phyloP scores from a whole-genome alignment of 2,888 invertebrate species.

The Lithophane socia region DNA sequence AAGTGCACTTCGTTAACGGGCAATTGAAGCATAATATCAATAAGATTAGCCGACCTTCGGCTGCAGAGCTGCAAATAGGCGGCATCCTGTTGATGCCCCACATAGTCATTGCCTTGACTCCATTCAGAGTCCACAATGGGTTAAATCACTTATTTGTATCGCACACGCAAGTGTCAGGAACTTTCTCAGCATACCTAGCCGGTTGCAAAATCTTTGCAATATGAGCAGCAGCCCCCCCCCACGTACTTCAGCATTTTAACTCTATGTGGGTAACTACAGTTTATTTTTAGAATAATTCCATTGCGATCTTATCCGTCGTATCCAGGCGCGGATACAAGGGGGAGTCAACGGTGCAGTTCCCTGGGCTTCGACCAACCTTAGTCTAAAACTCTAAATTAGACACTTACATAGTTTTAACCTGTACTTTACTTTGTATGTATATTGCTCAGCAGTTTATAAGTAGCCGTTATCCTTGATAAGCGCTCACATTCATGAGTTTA shows the following conservation, averaged over 20 bases:
- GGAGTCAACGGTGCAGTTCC: too few relatives aligned
- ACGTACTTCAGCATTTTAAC: neutral
- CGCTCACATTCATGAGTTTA: too few relatives aligned
- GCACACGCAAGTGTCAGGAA: neutral
- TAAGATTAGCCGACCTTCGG: slow-evolving; percentile 43
- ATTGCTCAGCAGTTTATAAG: too few relatives aligned
- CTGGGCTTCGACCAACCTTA: too few relatives aligned
- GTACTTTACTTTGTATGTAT: too few relatives aligned
- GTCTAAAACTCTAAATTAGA: too few relatives aligned
- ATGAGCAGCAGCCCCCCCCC: neutral
- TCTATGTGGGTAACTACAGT: neutral
- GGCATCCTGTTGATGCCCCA: slow-evolving; percentile 60
- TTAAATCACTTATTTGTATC: slow-evolving; percentile 33
- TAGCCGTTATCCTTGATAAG: too few relatives aligned
- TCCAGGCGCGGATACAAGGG: neutral
- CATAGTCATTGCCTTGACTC: slow-evolving; percentile 59
- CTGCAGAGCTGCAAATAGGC: slow-evolving; percentile 52
- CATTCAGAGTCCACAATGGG: slow-evolving; percentile 52
- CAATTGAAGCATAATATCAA: slow-evolving; percentile 48
- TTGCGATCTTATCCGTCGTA: neutral
- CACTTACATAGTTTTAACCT: too few relatives aligned
- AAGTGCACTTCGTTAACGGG: slow-evolving; percentile 42
- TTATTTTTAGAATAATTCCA: neutral
- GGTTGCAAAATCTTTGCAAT: neutral
- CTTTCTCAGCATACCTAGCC: neutral